Conservation (phyloP, 53 echinoderm and acorn worm genomes). For the Actinopyga echinites region DNA sequence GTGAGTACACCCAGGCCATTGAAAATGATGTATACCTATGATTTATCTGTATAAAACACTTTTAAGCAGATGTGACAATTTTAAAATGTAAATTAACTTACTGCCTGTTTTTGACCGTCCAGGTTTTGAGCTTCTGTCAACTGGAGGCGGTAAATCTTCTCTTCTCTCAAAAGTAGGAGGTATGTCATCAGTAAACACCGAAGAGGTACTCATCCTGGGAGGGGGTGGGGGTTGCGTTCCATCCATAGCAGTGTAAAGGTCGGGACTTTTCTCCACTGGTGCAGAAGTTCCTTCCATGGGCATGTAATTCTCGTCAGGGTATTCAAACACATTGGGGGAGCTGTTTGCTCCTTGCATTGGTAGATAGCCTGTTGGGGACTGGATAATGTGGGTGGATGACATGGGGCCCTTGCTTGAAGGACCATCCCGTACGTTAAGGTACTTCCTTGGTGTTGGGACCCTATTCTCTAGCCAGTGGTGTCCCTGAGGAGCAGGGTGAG, state of each 20-base stretch:
- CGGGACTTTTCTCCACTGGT: slow-evolving; percentile 28
- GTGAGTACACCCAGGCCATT: no score
- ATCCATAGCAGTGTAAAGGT: slow-evolving; percentile 63
- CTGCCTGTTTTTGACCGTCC: slow-evolving; percentile 54
- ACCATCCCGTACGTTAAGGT: slow-evolving; percentile 17
- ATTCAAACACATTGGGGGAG: slow-evolving; percentile 54
- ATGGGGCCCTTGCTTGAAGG: slow-evolving; percentile 1
- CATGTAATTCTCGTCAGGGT: slow-evolving; percentile 71
- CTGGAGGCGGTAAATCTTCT: slow-evolving; percentile 57
- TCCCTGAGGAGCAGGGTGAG: slow-evolving; percentile 25
- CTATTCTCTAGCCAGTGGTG: slow-evolving; percentile 30
- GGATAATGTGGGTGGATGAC: neutral
- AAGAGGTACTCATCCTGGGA: slow-evolving; percentile 37
- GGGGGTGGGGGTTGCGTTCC: slow-evolving; percentile 26
- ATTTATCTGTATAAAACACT: no score
- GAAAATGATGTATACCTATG: no score
- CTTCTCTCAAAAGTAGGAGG: slow-evolving; percentile 40
- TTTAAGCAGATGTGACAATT: no score
- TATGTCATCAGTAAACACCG: slow-evolving; percentile 42
- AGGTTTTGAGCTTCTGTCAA: slow-evolving; percentile 82
- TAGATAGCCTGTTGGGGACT: slow-evolving; percentile 61
- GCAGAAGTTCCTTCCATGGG: slow-evolving; percentile 68
- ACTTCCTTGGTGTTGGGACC: slow-evolving; percentile 34
- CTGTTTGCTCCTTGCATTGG: slow-evolving; percentile 64
- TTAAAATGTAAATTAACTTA: neutral